phyloP scores from a whole-genome alignment of 2,888 invertebrate species.

The Luffia ferchaultella region DNA sequence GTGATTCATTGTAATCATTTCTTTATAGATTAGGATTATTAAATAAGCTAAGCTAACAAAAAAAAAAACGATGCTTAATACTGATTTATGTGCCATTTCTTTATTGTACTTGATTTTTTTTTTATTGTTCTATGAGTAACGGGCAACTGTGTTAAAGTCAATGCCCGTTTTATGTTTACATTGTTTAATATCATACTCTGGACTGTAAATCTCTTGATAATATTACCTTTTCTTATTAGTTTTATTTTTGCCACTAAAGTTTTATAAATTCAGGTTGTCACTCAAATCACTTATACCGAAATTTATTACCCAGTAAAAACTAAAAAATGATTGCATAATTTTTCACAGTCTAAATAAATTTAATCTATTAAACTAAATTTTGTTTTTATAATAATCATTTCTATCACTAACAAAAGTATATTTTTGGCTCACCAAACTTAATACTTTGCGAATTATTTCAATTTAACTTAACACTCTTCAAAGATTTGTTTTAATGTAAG shows the following conservation, averaged over 20 bases:
- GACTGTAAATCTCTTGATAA: too few species aligned
- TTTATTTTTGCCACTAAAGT: background rate
- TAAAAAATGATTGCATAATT: background rate
- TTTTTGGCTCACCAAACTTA: background rate
- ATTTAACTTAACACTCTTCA: background rate
- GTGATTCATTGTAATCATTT: too few species aligned
- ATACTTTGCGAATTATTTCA: background rate
- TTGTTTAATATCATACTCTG: too few species aligned
- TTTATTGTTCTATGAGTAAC: too few species aligned
- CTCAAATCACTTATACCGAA: background rate
- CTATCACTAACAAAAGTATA: background rate
- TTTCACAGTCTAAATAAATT: background rate
- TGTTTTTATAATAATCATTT: background rate
- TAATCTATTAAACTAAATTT: background rate
- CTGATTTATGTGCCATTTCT: background rate
- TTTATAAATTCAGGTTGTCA: background rate
- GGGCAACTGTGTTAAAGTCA: too few species aligned
- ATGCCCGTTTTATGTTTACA: too few species aligned
- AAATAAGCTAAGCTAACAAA: background rate
- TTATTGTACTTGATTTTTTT: too few species aligned
- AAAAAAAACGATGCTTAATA: background rate
- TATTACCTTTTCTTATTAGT: background rate
- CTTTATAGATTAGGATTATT: background rate
- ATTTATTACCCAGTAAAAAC: background rate
- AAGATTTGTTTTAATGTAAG: background rate